phyloP scores from a whole-genome alignment of 1,140 invertebrate genomes.

The Latrodectus geometricus region DNA sequence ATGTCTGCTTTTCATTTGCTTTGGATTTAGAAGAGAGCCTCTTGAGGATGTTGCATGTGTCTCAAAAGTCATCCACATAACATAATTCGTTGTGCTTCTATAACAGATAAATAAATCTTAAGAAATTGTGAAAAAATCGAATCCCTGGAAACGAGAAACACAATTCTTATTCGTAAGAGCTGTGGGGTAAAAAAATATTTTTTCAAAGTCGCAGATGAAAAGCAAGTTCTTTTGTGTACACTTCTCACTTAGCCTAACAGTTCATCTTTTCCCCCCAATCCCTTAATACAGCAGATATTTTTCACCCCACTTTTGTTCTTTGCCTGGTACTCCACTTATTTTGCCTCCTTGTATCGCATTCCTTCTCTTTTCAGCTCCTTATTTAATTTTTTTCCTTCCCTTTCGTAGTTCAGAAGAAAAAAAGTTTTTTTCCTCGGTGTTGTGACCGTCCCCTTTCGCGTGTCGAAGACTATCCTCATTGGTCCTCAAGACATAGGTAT shows the following conservation, averaged over 20 bases:
- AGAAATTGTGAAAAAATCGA: constrained; percentile 35
- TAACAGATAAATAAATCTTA: constrained; percentile 41
- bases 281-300: constrained; percentile 53
- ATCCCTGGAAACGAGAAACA: constrained; percentile 28
- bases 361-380: constrained; percentile 35
- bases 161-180: not conserved
- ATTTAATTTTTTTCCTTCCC: constrained; percentile 35
- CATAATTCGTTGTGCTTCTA: constrained; percentile 11
- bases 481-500: constrained; percentile 58
- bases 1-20: too few relatives aligned
- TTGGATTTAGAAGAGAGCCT: too few relatives aligned
- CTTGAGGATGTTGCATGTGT: too few relatives aligned
- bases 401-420: not conserved
- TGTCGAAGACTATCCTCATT: constrained; percentile 47
- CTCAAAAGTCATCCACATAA: not conserved
- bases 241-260: constrained; percentile 55
- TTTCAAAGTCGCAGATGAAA: constrained; percentile 22
- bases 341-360: constrained; percentile 17
- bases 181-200: constrained; percentile 1
- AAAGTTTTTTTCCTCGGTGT: constrained; percentile 18
- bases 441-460: constrained; percentile 32
- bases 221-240: constrained; percentile 50
- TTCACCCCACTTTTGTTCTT: constrained; percentile 57
- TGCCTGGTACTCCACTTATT: constrained; percentile 49
- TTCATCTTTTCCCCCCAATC: constrained; percentile 55